Base-by-base conservation (phyloP, 2,888 invertebrate species). In the Conomelus anceps region DNA sequence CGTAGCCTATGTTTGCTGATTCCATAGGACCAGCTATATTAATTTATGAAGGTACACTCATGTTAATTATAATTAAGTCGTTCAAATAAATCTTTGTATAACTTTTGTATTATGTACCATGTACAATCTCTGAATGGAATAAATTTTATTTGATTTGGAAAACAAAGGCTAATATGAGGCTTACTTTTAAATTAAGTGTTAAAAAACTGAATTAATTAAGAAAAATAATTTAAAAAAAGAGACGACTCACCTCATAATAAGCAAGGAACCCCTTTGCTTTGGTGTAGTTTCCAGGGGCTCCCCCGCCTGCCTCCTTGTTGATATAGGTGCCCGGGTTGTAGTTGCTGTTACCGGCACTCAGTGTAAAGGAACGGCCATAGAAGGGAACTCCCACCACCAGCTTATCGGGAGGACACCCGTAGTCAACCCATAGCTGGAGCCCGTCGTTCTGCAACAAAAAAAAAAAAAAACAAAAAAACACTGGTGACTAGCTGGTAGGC, bases 261-360 rank as follows among this genome's bases (percentile, higher is more conserved):
- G 97, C 95, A 93, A 97, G 95, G 93, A 98, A 98, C 89, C 98
- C 98, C 90, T 97, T 96, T 23, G 97, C 98, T 91, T 96, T 96
- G 0, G 98, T 98, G 92, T 96, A 98, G 0, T 96, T 96, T 0
- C 98, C 98, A 0, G 98, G 97, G 20, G 95, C 95, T 0, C 98
- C 98, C 23, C 98, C 98, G 0, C 97, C 98, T 3, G 97, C 97
- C 94, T 98, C 98, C 93, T 98, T 98, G 93, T 98, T 97, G 92
- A 98, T 97, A 93, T 96, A 97, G 0, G 98, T 98, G 34, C 98
- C 97, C 84, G 96, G 95, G 88, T 96, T 96, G 92, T 97, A 97
- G 94, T 98, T 97, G 91, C 95, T 97, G 93, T 97, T 98, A 17
- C 97, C 96, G 89, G 95, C 95, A 89, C 97, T 96, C 23, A 98